These are phyloP conservation scores for Semnopithecus entellus DNA, from an alignment of 2,113 vertebrate genomes.

Conservation along the genomic window DNA sequence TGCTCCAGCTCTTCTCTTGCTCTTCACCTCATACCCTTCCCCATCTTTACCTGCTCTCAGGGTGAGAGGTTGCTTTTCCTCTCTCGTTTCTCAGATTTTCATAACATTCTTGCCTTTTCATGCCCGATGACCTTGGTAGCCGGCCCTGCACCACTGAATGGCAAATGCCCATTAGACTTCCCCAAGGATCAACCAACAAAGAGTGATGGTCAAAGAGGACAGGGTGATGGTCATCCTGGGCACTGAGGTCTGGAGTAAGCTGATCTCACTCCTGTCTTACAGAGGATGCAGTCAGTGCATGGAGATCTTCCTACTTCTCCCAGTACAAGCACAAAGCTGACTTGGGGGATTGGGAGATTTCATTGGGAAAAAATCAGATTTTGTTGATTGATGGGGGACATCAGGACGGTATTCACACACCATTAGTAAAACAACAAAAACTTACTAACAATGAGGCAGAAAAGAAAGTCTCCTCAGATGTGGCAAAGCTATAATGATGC, in stretches of 20 bases:
- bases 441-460: not conserved
- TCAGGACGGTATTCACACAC: not conserved
- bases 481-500: not conserved
- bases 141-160: not conserved
- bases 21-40: not conserved
- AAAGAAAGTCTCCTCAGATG: not conserved
- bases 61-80: not conserved
- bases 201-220: too few species aligned
- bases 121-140: not conserved
- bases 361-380: not conserved
- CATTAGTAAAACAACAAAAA: not conserved
- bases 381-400: not conserved
- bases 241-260: not conserved
- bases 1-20: not conserved
- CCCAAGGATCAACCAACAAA: not conserved
- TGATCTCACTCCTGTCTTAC: not conserved
- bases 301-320: not conserved
- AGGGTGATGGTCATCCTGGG: not conserved
- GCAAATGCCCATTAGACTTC: not conserved
- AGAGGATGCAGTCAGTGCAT: fast-evolving
- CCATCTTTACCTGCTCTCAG: not conserved
- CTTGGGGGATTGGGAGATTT: not conserved
- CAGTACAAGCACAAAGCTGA: not conserved
- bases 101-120: not conserved
- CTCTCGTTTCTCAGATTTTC: not conserved